Conservation (phyloP, 1,140 invertebrate species). For the Formica exsecta region DNA sequence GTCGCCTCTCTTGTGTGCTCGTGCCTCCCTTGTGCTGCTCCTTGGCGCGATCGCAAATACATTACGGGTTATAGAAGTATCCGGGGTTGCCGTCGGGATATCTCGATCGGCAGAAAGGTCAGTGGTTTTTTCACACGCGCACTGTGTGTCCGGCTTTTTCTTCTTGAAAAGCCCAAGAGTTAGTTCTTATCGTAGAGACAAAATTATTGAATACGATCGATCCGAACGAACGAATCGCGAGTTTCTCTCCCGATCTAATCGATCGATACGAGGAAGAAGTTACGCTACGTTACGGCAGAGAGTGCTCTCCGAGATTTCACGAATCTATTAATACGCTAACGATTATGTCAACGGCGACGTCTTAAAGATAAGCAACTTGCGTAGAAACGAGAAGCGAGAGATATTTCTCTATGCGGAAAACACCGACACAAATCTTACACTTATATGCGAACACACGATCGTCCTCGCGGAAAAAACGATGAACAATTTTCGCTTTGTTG, state of each 20-base stretch:
- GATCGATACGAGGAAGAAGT: slow-evolving; percentile 20
- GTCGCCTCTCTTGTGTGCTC: slow-evolving; percentile 76
- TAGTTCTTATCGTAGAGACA: not conserved
- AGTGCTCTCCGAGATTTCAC: slow-evolving; percentile 5
- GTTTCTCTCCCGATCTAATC: slow-evolving; percentile 6
- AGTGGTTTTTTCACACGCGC: not conserved
- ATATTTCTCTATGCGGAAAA: not conserved
- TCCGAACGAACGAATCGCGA: not conserved
- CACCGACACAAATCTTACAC: slow-evolving; percentile 8
- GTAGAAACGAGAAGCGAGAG: not conserved
- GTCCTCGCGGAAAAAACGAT: slow-evolving; percentile 47
- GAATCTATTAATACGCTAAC: slow-evolving; percentile 60
- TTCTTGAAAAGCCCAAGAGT: not conserved
- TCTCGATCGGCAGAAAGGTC: slow-evolving; percentile 72
- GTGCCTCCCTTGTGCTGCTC: slow-evolving; percentile 81
- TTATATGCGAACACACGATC: not conserved
- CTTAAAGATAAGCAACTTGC: not conserved
- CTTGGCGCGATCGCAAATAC: slow-evolving; percentile 83
- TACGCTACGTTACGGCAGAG: slow-evolving; percentile 4
- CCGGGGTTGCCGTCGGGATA: slow-evolving; percentile 76
- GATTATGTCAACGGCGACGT: slow-evolving; percentile 61
- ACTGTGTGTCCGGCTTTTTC: not conserved
- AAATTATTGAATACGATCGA: not conserved
- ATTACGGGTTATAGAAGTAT: slow-evolving; percentile 83
- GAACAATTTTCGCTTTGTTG: not conserved